Percentiles rank a stretch among this genome's conserved stretches.
Evolutionary conservation across 2,797 vertebrate genomes (phyloP).

Genomic region (Hephaestus fuliginosus): DNA sequence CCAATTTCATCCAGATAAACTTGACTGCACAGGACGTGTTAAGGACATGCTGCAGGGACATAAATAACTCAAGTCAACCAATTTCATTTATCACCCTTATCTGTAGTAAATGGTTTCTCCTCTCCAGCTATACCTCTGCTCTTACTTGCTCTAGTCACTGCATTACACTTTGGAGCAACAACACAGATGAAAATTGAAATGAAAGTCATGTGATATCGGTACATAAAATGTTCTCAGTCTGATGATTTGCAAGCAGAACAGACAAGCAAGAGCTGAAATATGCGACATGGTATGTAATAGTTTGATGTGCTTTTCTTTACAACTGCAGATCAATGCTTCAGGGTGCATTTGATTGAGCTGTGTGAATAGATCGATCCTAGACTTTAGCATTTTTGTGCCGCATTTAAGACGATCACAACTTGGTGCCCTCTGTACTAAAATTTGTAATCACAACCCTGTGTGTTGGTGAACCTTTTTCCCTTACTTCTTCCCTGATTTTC

Average conservation of each 20-base stretch:
- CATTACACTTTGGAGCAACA: constrained; percentile 1
- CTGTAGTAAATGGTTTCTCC: constrained; percentile 39
- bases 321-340: constrained; percentile 73
- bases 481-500: neutral
- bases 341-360: constrained; percentile 75
- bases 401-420: constrained; percentile 21
- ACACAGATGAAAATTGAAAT: neutral
- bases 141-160: constrained; percentile 66
- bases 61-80: constrained; percentile 64
- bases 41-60: constrained; percentile 58
- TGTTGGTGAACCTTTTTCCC: constrained; percentile 8
- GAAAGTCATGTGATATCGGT: neutral
- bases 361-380: constrained; percentile 45
- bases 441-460: constrained; percentile 4
- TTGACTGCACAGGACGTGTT: constrained; percentile 51
- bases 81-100: constrained; percentile 63
- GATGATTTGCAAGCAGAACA: constrained; percentile 27
- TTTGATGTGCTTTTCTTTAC: constrained; percentile 61
- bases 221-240: neutral
- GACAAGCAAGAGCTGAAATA: constrained; percentile 79
- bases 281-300: constrained; percentile 49
- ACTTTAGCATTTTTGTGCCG: constrained; percentile 30
- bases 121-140: constrained; percentile 71
- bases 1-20: constrained; percentile 56
- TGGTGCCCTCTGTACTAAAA: constrained; percentile 24